Conservation (phyloP, 2,113 vertebrate species). For the Falcunculus frontatus region DNA sequence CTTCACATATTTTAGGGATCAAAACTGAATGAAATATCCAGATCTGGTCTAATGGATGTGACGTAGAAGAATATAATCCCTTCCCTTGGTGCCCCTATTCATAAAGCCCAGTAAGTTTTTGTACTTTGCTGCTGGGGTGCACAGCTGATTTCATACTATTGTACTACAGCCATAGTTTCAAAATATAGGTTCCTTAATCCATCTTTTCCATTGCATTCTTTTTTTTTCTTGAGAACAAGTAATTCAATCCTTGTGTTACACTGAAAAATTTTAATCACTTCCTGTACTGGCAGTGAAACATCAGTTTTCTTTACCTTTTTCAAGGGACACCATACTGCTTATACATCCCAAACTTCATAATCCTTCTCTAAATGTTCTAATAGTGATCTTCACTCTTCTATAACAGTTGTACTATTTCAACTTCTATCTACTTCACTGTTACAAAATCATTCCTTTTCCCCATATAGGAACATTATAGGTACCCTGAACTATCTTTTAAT, state of each 20-base stretch:
- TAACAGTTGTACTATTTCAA: background rate
- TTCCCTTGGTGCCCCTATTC: fast-evolving
- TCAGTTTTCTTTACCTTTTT: background rate
- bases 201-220: background rate
- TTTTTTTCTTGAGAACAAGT: background rate
- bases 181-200: background rate
- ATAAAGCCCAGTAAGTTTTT: background rate
- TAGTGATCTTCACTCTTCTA: background rate
- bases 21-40: background rate
- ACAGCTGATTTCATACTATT: background rate
- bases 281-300: background rate
- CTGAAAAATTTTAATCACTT: background rate
- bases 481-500: background rate
- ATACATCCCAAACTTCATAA: background rate
- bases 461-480: background rate
- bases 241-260: background rate
- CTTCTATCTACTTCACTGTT: background rate
- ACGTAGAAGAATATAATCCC: background rate
- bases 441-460: background rate
- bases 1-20: background rate
- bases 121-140: fast-evolving
- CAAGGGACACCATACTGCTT: background rate
- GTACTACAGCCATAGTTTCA: background rate
- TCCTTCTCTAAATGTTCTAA: background rate
- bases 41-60: background rate